phyloP scores from a whole-genome alignment of 2,113 vertebrate species.

The Aplodontia rufa region DNA sequence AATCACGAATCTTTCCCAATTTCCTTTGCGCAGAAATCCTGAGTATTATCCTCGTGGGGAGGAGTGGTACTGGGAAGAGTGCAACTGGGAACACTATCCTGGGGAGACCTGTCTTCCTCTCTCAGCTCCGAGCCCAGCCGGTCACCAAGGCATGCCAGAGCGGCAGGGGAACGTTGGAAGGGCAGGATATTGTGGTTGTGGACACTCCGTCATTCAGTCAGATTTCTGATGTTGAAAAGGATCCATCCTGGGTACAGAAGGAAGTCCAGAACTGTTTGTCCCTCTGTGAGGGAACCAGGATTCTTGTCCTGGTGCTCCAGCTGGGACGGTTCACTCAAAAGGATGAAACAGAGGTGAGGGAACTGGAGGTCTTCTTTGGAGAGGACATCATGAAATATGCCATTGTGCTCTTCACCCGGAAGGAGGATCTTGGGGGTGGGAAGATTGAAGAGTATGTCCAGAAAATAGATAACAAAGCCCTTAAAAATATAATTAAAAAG shows the following conservation, averaged over 20 bases:
- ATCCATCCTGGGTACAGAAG: neutral
- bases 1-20: neutral
- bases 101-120: rapidly evolving
- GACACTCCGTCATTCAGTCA: neutral
- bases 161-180: rapidly evolving
- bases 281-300: neutral
- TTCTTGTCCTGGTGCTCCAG: conserved; percentile 50
- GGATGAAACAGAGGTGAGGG: neutral
- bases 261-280: rapidly evolving
- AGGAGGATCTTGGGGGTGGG: neutral
- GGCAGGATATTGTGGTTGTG: neutral
- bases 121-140: rapidly evolving
- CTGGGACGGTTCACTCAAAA: neutral
- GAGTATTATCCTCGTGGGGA: conserved; percentile 14
- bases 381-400: rapidly evolving
- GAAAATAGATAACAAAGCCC: rapidly evolving
- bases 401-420: conserved; percentile 27
- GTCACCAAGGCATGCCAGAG: neutral
- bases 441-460: rapidly evolving
- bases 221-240: rapidly evolving
- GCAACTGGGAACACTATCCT: conserved; percentile 51
- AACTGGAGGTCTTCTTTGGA: neutral
- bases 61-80: conserved; percentile 8
- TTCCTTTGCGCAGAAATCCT: conserved; percentile 30
- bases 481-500: neutral